Evolutionary conservation across 2,888 invertebrate genomes (phyloP).

Genomic region (Tetranychus truncatus): DNA sequence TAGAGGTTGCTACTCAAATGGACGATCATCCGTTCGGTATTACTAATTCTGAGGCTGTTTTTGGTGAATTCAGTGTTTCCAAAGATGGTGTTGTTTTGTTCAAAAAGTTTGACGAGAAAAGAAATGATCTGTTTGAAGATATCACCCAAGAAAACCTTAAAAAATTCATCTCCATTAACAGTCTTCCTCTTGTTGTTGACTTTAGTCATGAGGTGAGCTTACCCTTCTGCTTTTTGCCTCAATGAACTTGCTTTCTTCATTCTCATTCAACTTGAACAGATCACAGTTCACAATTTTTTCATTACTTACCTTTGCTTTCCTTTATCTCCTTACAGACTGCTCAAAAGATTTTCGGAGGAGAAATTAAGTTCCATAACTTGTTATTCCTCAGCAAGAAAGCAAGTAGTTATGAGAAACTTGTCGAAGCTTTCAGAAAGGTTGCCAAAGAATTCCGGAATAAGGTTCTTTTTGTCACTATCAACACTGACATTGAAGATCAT

Average conservation of each 20-base stretch:
- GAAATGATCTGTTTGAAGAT: constrained; percentile 52
- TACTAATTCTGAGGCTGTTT: constrained; percentile 55
- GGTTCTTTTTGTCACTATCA: constrained; percentile 83
- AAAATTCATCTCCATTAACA: constrained; percentile 62
- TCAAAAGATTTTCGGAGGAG: constrained; percentile 92
- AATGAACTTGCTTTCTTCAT: not conserved
- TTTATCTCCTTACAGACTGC: constrained; percentile 45
- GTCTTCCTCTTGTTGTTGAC: constrained; percentile 76
- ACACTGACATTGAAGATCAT: constrained; percentile 87
- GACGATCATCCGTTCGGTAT: constrained; percentile 81
- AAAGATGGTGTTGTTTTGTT: constrained; percentile 64
- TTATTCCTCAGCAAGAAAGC: constrained; percentile 75
- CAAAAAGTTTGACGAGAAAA: constrained; percentile 83
- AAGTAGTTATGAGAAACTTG: constrained; percentile 59
- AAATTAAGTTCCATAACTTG: constrained; percentile 86
- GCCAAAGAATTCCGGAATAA: constrained; percentile 78
- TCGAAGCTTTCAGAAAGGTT: constrained; percentile 56
- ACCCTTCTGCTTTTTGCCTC: not conserved
- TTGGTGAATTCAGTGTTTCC: constrained; percentile 56
- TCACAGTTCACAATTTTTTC: constrained; percentile 8
- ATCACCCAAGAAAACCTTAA: constrained; percentile 48
- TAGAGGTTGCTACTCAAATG: constrained; percentile 53
- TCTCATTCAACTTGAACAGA: not conserved
- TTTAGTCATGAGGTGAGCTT: constrained; percentile 64
- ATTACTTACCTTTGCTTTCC: not conserved